These are phyloP conservation scores for Hippocampus mohnikei DNA, from an alignment of 2,113 vertebrate genomes.

Conservation along the genomic window DNA sequence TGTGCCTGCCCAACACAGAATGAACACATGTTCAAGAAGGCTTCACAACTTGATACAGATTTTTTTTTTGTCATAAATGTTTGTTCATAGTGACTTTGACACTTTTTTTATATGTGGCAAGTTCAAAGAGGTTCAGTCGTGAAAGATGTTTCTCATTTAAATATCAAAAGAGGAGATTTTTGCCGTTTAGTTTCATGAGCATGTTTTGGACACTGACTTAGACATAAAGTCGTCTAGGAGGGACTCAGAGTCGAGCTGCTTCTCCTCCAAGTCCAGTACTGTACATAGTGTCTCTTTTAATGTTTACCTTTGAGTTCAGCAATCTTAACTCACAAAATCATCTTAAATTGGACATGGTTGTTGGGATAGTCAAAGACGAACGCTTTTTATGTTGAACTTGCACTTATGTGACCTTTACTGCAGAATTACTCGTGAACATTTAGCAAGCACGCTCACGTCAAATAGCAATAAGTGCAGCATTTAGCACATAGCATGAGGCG, in stretches of 20 bases:
- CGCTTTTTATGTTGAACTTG: too few species aligned
- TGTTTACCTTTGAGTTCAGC: too few species aligned
- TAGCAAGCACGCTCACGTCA: slow-evolving; percentile 9
- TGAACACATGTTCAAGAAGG: slow-evolving; percentile 57
- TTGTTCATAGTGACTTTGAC: neutral
- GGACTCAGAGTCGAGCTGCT: too few species aligned
- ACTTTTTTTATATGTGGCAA: neutral
- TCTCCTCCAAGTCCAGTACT: neutral
- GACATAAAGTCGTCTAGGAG: too few species aligned
- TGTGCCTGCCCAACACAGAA: slow-evolving; percentile 37
- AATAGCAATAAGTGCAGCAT: slow-evolving; percentile 16
- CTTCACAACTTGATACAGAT: slow-evolving; percentile 20
- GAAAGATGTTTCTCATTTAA: neutral
- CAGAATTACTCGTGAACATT: neutral
- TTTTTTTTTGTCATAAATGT: neutral
- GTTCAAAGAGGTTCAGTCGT: neutral
- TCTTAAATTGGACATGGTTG: too few species aligned
- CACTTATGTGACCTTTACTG: too few species aligned
- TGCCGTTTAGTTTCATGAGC: neutral
- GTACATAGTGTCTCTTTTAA: neutral
- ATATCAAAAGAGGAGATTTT: neutral
- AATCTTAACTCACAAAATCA: too few species aligned
- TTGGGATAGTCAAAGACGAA: too few species aligned
- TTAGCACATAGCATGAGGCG: slow-evolving; percentile 1
- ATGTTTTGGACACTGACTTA: neutral